Evolutionary conservation across 1,140 invertebrate genomes (phyloP).

Genomic region (Monochamus saltuarius): DNA sequence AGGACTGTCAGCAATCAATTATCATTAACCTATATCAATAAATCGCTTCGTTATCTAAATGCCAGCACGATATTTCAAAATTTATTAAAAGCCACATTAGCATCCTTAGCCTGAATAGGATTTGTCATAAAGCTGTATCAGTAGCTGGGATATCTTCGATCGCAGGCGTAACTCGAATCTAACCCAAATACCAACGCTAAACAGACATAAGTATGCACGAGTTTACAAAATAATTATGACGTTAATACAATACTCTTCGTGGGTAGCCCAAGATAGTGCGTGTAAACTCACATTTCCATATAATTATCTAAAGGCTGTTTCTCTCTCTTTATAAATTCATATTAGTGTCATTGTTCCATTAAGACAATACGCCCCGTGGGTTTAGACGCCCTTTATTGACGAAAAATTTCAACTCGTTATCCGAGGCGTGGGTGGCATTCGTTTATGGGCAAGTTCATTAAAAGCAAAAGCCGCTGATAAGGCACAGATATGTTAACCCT

Average conservation of each 20-base stretch:
- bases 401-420: conserved; percentile 24
- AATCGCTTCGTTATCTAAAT: conserved; percentile 3
- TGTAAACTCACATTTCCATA: conserved; percentile 29
- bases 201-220: conserved; percentile 3
- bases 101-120: conserved; percentile 4
- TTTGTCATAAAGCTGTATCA: conserved; percentile 4
- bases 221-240: conserved; percentile 21
- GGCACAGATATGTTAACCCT: not conserved
- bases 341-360: conserved; percentile 32
- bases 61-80: conserved; percentile 10
- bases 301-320: conserved; percentile 33
- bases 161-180: conserved; percentile 7
- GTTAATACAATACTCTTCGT: conserved; percentile 1
- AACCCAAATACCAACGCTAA: conserved; percentile 1
- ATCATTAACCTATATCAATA: no score
- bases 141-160: not conserved
- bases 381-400: conserved; percentile 19
- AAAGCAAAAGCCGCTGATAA: conserved; percentile 15
- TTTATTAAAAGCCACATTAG: conserved; percentile 7
- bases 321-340: conserved; percentile 31
- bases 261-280: conserved; percentile 21
- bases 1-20: no score
- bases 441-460: conserved; percentile 18
- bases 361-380: conserved; percentile 30
- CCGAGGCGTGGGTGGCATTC: conserved; percentile 18